Conservation (phyloP, 2,113 vertebrate species). For the Clarias magur region DNA sequence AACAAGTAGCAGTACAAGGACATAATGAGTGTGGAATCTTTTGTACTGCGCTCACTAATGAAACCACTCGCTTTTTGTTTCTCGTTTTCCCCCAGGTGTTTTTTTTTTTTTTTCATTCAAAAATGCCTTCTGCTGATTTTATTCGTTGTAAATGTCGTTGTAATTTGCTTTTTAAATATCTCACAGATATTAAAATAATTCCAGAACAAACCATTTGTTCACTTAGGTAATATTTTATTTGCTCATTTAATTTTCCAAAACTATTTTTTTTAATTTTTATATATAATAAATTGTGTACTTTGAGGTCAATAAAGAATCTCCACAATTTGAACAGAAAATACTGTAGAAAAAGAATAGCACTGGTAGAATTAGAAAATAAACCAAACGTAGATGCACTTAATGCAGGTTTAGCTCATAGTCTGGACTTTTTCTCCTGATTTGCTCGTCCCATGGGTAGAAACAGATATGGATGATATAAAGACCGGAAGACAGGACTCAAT, state of each 20-base stretch:
- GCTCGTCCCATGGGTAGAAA: slow-evolving; percentile 64
- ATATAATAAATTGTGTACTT: slow-evolving; percentile 59
- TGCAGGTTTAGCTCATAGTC: slow-evolving; percentile 66
- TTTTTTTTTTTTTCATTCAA: not conserved
- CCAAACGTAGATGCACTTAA: slow-evolving; percentile 55
- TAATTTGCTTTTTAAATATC: not conserved
- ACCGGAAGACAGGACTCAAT: slow-evolving; percentile 61
- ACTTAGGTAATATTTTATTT: slow-evolving; percentile 70
- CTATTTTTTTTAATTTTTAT: slow-evolving; percentile 58
- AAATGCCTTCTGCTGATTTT: not conserved
- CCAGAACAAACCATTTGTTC: slow-evolving; percentile 57
- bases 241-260: slow-evolving; percentile 68
- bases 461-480: slow-evolving; percentile 21
- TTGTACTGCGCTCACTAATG: not conserved
- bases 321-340: slow-evolving; percentile 63
- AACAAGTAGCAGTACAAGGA: too few relatives aligned
- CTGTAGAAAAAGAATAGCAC: slow-evolving; percentile 57
- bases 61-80: not conserved
- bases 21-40: not conserved
- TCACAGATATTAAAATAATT: not conserved
- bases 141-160: not conserved
- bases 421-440: slow-evolving; percentile 66
- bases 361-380: slow-evolving; percentile 62
- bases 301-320: slow-evolving; percentile 65
- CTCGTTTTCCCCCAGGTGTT: not conserved